Evolutionary conservation across 2,888 invertebrate species (phyloP).

Genomic region (Steinernema carpocapsae): DNA sequence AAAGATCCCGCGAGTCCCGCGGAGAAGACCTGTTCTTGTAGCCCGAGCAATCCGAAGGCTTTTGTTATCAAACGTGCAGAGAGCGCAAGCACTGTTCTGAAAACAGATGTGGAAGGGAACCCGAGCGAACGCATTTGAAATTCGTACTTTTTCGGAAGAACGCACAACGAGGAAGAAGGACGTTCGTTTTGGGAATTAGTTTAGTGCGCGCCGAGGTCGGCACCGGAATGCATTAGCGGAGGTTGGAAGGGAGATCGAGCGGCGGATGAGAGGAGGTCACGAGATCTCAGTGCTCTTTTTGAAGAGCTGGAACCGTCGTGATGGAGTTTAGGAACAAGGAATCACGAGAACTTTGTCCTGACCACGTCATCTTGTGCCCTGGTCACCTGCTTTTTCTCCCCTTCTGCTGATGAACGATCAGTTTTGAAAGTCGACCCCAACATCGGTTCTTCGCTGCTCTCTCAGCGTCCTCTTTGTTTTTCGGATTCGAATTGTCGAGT

Average conservation of each 20-base stretch:
- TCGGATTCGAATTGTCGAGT: neutral
- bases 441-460: too few species aligned
- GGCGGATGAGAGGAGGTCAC: conserved; percentile 25
- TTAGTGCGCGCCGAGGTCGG: neutral
- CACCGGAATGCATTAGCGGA: neutral
- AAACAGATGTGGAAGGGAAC: neutral
- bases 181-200: neutral
- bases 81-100: neutral
- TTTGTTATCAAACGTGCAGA: neutral
- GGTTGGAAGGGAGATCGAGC: neutral
- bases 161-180: neutral
- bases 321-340: too few species aligned
- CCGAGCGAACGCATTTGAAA: neutral
- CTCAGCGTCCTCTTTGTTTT: neutral
- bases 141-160: neutral
- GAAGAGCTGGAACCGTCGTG: neutral
- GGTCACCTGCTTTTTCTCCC: too few species aligned
- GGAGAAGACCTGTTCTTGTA: conserved; percentile 11
- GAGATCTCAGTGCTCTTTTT: conserved; percentile 13
- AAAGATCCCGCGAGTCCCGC: neutral
- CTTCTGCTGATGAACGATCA: too few species aligned
- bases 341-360: too few species aligned
- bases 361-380: too few species aligned
- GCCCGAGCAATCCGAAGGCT: conserved; percentile 10
- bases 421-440: too few species aligned